A percentile compares a stretch with the other conserved stretches of the same genome.
Conservation (phyloP, 2,113 vertebrate genomes). For the Gila orcuttii region DNA sequence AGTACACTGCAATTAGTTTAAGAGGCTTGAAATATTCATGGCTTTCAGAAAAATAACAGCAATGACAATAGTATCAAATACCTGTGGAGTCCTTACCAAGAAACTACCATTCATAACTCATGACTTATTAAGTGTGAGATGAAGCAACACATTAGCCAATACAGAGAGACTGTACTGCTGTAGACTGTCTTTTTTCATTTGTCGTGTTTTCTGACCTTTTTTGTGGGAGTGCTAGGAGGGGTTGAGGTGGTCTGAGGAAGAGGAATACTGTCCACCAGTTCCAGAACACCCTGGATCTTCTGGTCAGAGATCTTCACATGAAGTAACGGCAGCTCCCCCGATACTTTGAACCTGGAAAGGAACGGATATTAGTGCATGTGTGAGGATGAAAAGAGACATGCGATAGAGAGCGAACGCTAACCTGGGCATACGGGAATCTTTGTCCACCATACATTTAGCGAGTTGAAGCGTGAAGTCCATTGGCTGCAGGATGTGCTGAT, state of each 20-base stretch:
- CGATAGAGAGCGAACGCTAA: slow-evolving; percentile 57
- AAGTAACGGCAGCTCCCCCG: slow-evolving; percentile 90
- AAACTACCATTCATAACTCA: neutral
- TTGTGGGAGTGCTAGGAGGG: slow-evolving; percentile 66
- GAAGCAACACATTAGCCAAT: neutral
- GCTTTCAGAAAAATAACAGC: neutral
- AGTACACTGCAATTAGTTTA: neutral
- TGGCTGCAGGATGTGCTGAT: slow-evolving; percentile 88
- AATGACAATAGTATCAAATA: neutral
- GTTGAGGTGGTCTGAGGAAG: slow-evolving; percentile 76
- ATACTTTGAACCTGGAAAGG: slow-evolving; percentile 87
- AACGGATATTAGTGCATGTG: neutral
- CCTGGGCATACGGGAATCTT: slow-evolving; percentile 91
- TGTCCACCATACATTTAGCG: slow-evolving; percentile 94
- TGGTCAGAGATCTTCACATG: slow-evolving; percentile 90
- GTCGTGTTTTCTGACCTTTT: slow-evolving; percentile 73
- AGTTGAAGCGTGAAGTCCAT: slow-evolving; percentile 90
- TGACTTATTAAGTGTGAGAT: neutral
- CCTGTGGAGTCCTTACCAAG: neutral
- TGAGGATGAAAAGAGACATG: neutral
- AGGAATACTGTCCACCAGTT: slow-evolving; percentile 86
- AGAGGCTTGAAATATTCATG: neutral
- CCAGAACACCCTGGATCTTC: slow-evolving; percentile 84
- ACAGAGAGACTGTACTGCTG: neutral
- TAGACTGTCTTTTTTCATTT: neutral